Conservation (phyloP, 2,113 vertebrate genomes). For the Cryptotis parvus region DNA sequence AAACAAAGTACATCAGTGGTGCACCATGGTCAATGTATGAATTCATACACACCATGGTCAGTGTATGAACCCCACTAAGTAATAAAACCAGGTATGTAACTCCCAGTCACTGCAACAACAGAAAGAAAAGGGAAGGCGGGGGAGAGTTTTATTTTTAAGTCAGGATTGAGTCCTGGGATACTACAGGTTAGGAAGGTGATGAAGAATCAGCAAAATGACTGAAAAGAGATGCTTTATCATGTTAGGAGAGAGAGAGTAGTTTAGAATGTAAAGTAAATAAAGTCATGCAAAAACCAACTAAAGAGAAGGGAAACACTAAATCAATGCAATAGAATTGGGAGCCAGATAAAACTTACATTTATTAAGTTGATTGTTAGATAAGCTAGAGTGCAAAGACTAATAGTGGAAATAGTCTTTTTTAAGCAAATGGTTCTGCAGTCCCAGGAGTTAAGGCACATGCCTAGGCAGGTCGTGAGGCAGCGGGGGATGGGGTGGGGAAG, state of each 20-base stretch:
- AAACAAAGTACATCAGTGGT: too few relatives aligned
- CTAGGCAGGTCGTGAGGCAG: too few relatives aligned
- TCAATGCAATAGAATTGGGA: neutral
- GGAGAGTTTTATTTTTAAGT: neutral
- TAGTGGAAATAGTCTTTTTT: constrained; percentile 11
- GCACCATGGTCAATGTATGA: too few relatives aligned
- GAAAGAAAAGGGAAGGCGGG: neutral
- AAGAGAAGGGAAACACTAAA: neutral
- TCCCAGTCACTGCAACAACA: too few relatives aligned
- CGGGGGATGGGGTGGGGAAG: too few relatives aligned
- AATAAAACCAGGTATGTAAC: too few relatives aligned
- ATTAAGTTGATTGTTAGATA: neutral
- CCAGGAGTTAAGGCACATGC: too few relatives aligned
- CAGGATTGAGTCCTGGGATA: neutral
- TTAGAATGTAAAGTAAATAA: constrained; percentile 33
- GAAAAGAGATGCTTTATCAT: constrained; percentile 21
- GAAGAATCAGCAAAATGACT: neutral
- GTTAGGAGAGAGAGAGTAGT: neutral
- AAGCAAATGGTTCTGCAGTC: neutral
- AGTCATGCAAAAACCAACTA: constrained; percentile 35
- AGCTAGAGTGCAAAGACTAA: neutral
- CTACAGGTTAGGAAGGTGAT: neutral
- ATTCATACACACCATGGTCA: too few relatives aligned
- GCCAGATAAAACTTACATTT: neutral
- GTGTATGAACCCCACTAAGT: too few relatives aligned